These are phyloP conservation scores for Larimichthys polyactis DNA, from an alignment of 2,113 vertebrate genomes.

Conservation along the genomic window DNA sequence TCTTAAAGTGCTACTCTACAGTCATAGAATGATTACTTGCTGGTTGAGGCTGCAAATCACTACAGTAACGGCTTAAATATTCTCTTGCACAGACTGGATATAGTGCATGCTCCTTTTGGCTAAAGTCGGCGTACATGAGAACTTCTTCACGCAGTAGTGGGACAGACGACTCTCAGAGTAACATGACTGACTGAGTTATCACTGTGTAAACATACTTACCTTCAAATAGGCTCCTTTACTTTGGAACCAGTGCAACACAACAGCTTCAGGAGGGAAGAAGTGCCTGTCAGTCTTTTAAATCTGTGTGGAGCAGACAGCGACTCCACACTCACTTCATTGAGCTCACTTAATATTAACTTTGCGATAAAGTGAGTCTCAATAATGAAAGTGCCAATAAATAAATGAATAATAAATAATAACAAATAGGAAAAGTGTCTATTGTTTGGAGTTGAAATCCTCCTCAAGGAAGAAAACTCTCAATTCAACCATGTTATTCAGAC, in stretches of 20 bases:
- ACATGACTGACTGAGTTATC: conserved; percentile 6
- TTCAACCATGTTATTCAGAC: conserved; percentile 23
- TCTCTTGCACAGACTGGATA: conserved; percentile 22
- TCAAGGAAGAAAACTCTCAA: not conserved
- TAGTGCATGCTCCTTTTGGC: conserved; percentile 54
- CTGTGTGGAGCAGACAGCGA: not conserved
- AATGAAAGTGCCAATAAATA: not conserved
- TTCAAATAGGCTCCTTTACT: not conserved
- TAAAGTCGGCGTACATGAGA: conserved; percentile 5
- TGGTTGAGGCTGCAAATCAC: conserved; percentile 44
- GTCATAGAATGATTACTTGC: conserved; percentile 29
- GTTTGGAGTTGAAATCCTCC: not conserved
- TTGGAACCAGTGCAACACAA: not conserved
- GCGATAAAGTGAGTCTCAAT: not conserved
- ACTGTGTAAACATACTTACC: not conserved
- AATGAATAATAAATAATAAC: conserved; percentile 1
- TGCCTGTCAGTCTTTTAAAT: not conserved
- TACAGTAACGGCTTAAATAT: conserved; percentile 39
- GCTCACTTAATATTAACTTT: not conserved
- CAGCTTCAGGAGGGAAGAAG: not conserved
- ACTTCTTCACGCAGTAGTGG: conserved; percentile 6
- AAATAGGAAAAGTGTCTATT: not conserved
- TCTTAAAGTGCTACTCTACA: conserved; percentile 51
- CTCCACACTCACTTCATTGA: not conserved
- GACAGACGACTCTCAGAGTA: conserved; percentile 3